Conservation (phyloP, 64 coral and sea anemone species). For the Pachyseris speciosa region DNA sequence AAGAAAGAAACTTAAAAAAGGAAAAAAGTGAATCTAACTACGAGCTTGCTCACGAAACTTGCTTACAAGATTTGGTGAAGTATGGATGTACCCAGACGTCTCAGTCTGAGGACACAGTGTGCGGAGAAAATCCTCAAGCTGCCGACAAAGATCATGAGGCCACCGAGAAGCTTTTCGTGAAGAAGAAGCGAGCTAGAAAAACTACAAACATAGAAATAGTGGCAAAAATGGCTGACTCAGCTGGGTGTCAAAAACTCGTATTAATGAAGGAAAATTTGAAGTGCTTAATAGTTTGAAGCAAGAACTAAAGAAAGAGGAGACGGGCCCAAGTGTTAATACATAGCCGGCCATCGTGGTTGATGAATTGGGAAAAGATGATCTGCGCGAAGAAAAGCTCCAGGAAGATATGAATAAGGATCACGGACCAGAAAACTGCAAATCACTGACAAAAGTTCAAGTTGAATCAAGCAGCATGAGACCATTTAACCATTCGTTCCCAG, state of each 20-base stretch:
- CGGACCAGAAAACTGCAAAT: background rate
- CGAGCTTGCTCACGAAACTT: background rate
- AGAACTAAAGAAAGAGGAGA: conserved; percentile 56
- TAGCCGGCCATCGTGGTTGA: conserved; percentile 37
- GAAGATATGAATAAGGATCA: conserved; percentile 2
- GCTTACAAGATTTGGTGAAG: background rate
- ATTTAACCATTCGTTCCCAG: conserved; percentile 19
- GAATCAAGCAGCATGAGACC: conserved; percentile 24
- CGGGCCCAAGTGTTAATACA: conserved; percentile 25
- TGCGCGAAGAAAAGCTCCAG: conserved; percentile 28
- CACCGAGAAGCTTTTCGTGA: background rate
- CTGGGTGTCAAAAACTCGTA: background rate
- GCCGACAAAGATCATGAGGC: background rate
- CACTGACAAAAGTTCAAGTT: conserved; percentile 8
- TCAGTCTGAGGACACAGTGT: background rate
- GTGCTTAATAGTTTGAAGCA: conserved; percentile 49
- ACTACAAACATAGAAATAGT: conserved; percentile 21
- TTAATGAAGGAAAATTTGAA: conserved; percentile 9
- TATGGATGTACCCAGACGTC: conserved; percentile 18
- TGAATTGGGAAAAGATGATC: conserved; percentile 22
- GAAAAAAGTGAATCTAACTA: background rate
- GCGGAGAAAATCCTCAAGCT: background rate
- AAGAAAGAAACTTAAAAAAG: conserved; percentile 34
- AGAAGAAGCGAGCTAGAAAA: background rate
- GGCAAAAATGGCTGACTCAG: conserved; percentile 17